A percentile compares a stretch with the other conserved stretches of the same genome.
phyloP scores from a whole-genome alignment of 2,797 vertebrate genomes.

The Valencia hispanica region DNA sequence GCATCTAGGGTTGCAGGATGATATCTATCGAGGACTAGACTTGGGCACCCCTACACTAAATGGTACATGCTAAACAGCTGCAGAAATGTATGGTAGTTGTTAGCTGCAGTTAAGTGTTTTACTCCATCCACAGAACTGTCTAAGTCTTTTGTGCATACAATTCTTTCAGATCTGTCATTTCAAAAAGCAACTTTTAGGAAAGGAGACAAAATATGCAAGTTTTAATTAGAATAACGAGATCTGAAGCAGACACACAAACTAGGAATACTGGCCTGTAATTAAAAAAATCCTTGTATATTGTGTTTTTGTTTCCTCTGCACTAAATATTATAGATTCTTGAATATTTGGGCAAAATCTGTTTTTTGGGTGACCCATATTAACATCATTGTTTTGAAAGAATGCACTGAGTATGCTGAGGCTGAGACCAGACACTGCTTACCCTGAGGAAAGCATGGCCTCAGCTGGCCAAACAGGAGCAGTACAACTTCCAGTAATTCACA shows the following conservation, averaged over 20 bases:
- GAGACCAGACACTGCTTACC: conserved; percentile 55
- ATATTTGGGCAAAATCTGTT: conserved; percentile 24
- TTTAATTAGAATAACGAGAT: not conserved
- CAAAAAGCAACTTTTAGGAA: not conserved
- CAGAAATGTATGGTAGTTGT: not conserved
- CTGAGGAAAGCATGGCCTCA: conserved; percentile 87
- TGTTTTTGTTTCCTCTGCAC: not conserved
- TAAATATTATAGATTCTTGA: not conserved
- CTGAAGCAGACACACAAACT: not conserved
- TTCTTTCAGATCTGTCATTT: not conserved
- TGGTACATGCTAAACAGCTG: not conserved
- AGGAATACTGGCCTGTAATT: too few species aligned
- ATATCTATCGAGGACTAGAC: too few species aligned
- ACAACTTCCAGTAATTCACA: conserved; percentile 57
- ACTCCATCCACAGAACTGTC: not conserved
- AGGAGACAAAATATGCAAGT: not conserved
- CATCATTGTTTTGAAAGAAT: conserved; percentile 31
- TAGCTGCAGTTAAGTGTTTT: not conserved
- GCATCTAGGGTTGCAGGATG: too few species aligned
- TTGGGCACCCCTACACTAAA: too few species aligned
- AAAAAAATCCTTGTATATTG: not conserved
- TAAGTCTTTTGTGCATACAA: not conserved
- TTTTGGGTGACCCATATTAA: conserved; percentile 47
- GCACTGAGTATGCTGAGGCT: conserved; percentile 26
- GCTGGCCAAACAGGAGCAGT: conserved; percentile 83